A percentile compares a stretch with the other conserved stretches of the same genome.
Conservation (phyloP, 1,140 invertebrate genomes). For the Armadillidium nasatum region DNA sequence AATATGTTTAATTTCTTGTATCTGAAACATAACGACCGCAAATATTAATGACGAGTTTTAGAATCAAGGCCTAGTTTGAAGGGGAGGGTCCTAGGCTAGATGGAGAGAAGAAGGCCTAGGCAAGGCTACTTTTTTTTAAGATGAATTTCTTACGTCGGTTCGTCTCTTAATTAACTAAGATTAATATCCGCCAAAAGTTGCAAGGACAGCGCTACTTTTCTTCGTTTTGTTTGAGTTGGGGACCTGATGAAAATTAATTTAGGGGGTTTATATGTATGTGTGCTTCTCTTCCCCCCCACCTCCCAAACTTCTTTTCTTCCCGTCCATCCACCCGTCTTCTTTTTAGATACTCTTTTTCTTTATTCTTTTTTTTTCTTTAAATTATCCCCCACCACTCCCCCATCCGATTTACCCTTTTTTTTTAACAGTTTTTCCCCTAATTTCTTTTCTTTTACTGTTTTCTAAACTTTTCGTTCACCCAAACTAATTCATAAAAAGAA, state of each 20-base stretch:
- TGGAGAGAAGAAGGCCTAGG: no score
- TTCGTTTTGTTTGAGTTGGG: slow-evolving; percentile 27
- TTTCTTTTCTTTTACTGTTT: no score
- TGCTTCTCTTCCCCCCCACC: background rate
- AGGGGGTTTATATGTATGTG: no score
- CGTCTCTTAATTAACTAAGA: slow-evolving; percentile 17
- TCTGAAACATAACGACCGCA: no score
- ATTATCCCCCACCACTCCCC: no score
- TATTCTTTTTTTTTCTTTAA: background rate
- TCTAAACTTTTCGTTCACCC: no score
- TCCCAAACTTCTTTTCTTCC: background rate
- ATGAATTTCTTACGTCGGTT: background rate
- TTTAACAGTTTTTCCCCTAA: no score
- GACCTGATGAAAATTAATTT: slow-evolving; percentile 26
- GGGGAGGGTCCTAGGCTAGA: no score
- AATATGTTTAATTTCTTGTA: no score
- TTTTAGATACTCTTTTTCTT: background rate
- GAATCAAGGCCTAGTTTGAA: no score
- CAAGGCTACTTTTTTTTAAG: background rate
- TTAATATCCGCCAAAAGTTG: slow-evolving; percentile 33
- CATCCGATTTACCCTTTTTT: slow-evolving; percentile 6
- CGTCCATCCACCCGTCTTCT: background rate
- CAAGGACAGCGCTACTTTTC: slow-evolving; percentile 11
- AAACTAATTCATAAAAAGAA: background rate
- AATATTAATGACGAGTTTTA: no score